Base-by-base conservation (phyloP, 1,140 invertebrate species). In the Metopolophium dirhodum region DNA sequence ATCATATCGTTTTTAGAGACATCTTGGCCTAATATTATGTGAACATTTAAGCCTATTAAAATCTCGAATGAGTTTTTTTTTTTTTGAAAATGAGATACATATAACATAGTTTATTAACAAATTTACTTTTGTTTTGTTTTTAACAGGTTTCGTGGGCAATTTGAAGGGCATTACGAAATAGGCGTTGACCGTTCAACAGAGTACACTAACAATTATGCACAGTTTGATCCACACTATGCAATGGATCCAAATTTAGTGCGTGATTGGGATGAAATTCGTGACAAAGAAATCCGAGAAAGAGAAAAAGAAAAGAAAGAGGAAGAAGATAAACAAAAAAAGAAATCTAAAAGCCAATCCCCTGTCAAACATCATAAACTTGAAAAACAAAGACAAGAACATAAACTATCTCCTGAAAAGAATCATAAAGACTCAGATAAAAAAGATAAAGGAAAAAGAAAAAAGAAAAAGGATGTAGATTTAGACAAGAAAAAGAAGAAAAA, bases 401-500 rank as follows among this genome's bases (percentile, higher is more conserved):
- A 94, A 37, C 93, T 94, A n/a, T 94, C 94, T 86, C 94, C 94
- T 22, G 93, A 94, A 54, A 94, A 94, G 8, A 94, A 94, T 61
- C 94, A 94, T 57, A 93, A 94, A 83, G 94, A 94, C 49, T 61
- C 93, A 4, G 94, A 94, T 45, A 94, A 93, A 89, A 94, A 94
- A 86, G 94, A 94, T 68, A 88, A 94, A 37, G 77, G 94, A 18
- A 94, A 94, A 83, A 87, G 92, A 89, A 94, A 94, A 82, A 94
- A 94, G 91, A 93, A 94, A 49, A 94, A 94, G 49, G 94, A 94
- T 18, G 87, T 87, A 23, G 94, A 94, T 37, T 41, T 83, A 77
- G 95, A 95, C 41, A 94, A 95, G 93, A 94, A 94, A 96, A 95
- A 94, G 95, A 96, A 94, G 96, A 96, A 95, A 95, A 94, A 95